Evolutionary conservation across 2,113 vertebrate species (phyloP).

Genomic region (Ageneiosus marmoratus): DNA sequence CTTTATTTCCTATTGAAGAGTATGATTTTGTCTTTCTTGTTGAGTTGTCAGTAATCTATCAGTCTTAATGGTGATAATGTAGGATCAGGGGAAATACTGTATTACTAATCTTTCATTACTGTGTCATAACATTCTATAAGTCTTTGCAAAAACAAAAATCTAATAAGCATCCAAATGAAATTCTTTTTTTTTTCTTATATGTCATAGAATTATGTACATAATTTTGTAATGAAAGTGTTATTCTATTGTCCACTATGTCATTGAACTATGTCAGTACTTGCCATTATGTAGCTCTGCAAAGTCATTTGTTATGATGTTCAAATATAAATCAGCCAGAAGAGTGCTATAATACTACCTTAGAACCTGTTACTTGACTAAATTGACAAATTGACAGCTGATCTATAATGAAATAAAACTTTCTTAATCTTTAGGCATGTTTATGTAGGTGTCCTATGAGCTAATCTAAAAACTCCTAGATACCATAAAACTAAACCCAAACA

Average conservation of each 20-base stretch:
- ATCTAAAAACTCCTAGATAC: not conserved
- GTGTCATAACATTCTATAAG: not conserved
- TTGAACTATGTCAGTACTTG: not conserved
- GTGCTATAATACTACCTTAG: not conserved
- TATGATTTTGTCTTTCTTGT: no score
- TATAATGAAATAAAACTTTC: not conserved
- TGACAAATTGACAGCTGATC: not conserved
- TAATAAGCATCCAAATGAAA: not conserved
- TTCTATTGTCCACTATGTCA: not conserved
- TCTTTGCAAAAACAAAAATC: not conserved
- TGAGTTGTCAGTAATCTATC: no score
- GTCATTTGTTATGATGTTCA: not conserved
- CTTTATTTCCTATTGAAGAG: no score
- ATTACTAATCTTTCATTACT: not conserved
- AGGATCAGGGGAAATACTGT: no score
- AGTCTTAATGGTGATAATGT: no score
- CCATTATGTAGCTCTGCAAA: not conserved
- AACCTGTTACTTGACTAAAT: not conserved
- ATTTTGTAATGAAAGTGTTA: not conserved
- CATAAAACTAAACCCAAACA: not conserved
- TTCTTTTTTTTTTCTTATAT: no score
- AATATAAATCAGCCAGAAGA: not conserved
- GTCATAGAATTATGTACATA: no score
- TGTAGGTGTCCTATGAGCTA: not conserved
- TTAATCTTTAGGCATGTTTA: not conserved